Percentiles rank a stretch among this genome's conserved stretches.
Conservation (phyloP, 2,113 vertebrate species). For the Prunella fulvescens region DNA sequence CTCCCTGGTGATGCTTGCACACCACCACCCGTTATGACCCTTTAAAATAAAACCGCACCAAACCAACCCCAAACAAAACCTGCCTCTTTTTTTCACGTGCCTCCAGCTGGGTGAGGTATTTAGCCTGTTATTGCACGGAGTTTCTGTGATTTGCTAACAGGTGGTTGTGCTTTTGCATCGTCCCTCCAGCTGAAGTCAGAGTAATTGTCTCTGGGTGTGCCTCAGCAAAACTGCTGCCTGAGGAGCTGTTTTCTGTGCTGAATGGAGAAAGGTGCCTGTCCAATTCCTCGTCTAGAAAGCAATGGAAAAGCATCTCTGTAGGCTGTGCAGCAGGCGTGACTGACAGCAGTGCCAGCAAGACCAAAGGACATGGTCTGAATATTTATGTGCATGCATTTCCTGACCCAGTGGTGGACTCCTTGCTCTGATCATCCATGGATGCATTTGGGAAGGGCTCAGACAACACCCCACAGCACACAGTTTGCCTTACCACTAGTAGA, state of each 20-base stretch:
- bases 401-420: background rate
- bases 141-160: background rate
- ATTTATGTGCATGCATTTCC: background rate
- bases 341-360: background rate
- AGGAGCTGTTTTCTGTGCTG: background rate
- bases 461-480: background rate
- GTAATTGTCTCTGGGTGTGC: background rate
- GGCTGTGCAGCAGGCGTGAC: background rate
- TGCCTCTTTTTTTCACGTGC: background rate
- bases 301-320: background rate
- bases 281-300: background rate
- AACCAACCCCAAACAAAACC: background rate
- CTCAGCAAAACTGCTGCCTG: background rate
- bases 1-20: background rate
- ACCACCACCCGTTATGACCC: background rate
- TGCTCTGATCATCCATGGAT: background rate
- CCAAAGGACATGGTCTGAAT: background rate
- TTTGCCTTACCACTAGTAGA: background rate
- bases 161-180: background rate
- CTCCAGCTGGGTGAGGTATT: background rate
- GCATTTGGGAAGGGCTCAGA: background rate
- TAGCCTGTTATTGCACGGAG: background rate
- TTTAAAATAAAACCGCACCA: constrained; percentile 28
- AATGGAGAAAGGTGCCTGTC: background rate
- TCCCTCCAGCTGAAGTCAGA: background rate